Conservation (phyloP, 2,797 vertebrate genomes). For the Melopsittacus undulatus region DNA sequence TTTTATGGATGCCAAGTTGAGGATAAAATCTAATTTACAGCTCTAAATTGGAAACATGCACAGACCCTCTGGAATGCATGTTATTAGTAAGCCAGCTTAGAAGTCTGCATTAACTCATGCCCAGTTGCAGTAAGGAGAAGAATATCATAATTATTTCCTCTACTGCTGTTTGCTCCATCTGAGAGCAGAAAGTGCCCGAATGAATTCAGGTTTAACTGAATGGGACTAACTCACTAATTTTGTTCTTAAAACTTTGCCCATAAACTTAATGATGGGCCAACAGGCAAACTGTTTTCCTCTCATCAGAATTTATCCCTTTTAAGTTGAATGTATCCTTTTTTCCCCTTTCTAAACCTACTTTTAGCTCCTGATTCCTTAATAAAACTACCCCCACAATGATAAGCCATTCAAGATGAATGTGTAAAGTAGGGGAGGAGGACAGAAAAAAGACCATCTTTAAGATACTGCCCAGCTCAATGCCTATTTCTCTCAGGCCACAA, state of each 20-base stretch:
- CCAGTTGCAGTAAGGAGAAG: slow-evolving; percentile 28
- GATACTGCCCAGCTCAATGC: neutral
- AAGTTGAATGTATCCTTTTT: neutral
- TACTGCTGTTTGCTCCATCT: neutral
- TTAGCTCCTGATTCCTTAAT: neutral
- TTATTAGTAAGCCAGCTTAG: slow-evolving; percentile 40
- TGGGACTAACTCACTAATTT: neutral
- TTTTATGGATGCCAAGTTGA: slow-evolving; percentile 30
- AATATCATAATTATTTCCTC: slow-evolving; percentile 37
- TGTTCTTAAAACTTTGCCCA: neutral
- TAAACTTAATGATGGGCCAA: neutral
- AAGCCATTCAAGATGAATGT: neutral
- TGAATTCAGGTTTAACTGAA: slow-evolving; percentile 8
- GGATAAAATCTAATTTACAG: slow-evolving; percentile 63
- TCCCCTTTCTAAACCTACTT: neutral
- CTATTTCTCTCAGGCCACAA: neutral
- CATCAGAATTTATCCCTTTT: neutral
- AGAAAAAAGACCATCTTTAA: neutral
- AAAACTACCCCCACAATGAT: neutral
- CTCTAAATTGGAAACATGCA: slow-evolving; percentile 55
- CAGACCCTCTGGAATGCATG: slow-evolving; percentile 41
- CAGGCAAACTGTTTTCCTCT: neutral
- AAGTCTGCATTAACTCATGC: slow-evolving; percentile 45
- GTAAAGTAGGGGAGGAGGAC: neutral
- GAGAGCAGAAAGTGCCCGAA: slow-evolving; percentile 1